Evolutionary conservation across 2,113 vertebrate genomes (phyloP).

Genomic region (Campylomormyrus tamandua): DNA sequence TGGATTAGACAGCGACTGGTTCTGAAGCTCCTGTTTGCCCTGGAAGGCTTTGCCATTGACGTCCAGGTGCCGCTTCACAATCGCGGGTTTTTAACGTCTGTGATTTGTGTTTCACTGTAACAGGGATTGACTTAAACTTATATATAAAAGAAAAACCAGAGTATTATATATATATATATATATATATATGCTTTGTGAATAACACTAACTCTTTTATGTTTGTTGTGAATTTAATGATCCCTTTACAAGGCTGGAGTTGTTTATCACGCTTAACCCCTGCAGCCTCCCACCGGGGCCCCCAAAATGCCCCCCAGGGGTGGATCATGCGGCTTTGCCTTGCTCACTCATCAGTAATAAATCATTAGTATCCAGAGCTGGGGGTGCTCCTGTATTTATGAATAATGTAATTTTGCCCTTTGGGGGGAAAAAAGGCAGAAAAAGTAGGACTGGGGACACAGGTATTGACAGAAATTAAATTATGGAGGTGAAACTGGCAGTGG

Average conservation of each 20-base stretch:
- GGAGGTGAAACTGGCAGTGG: not conserved
- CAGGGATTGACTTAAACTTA: not conserved
- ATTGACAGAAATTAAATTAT: not conserved
- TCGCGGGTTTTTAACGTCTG: not conserved
- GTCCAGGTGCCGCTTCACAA: not conserved
- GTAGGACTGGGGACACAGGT: not conserved
- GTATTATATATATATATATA: too few species aligned
- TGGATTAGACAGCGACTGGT: not conserved
- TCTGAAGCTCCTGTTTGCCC: not conserved
- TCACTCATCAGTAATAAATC: not conserved
- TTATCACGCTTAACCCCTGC: not conserved
- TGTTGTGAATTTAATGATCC: not conserved
- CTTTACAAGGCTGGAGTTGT: not conserved
- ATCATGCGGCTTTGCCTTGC: not conserved
- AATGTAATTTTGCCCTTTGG: not conserved
- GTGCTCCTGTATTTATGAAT: not conserved
- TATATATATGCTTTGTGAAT: not conserved
- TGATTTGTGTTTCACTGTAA: not conserved
- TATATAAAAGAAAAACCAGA: not conserved
- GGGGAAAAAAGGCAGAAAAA: not conserved
- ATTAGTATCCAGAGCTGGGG: constrained; percentile 4
- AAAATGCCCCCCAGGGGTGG: not conserved
- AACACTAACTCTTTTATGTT: not conserved
- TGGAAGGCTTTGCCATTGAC: not conserved
- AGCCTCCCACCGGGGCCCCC: not conserved